A percentile compares a stretch with the other conserved stretches of the same genome.
These are phyloP conservation scores for Pseudeuparius sepicola DNA, from an alignment of 2,888 invertebrate genomes.

Conservation along the genomic window DNA sequence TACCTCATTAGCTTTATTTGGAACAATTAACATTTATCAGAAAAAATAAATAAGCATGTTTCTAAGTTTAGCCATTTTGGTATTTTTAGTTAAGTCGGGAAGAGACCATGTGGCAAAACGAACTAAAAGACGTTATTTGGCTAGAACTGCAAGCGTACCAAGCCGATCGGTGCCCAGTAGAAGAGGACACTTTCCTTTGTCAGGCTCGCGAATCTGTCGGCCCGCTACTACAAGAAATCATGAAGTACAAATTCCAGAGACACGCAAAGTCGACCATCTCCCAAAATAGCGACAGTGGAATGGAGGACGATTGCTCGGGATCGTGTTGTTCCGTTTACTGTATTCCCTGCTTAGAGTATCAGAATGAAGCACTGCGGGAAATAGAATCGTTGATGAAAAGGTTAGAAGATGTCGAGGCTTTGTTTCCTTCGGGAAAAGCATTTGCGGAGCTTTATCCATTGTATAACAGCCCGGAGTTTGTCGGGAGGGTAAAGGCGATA, in stretches of 20 bases:
- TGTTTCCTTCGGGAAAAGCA: slow-evolving; percentile 77
- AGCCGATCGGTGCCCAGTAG: slow-evolving; percentile 62
- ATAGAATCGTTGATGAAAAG: slow-evolving; percentile 61
- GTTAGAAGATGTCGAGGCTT: slow-evolving; percentile 64
- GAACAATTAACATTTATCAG: too few species aligned
- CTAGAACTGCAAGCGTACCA: slow-evolving; percentile 79
- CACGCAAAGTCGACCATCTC: slow-evolving; percentile 21
- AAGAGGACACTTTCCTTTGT: slow-evolving; percentile 70
- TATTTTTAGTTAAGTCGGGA: slow-evolving; percentile 64
- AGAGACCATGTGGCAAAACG: slow-evolving; percentile 80
- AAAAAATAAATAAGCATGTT: too few species aligned
- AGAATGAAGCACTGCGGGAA: slow-evolving; percentile 64
- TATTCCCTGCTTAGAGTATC: slow-evolving; percentile 55
- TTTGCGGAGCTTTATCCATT: slow-evolving; percentile 66
- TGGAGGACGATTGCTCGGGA: slow-evolving; percentile 45
- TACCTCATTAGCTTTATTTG: too few species aligned
- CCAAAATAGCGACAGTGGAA: slow-evolving; percentile 34
- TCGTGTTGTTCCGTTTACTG: slow-evolving; percentile 71
- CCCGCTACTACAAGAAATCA: slow-evolving; percentile 60
- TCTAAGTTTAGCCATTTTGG: too few species aligned
- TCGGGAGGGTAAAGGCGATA: slow-evolving; percentile 65
- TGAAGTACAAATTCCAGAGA: slow-evolving; percentile 55
- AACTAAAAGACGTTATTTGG: slow-evolving; percentile 85
- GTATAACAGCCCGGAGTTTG: slow-evolving; percentile 54
- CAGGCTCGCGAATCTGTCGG: slow-evolving; percentile 62